phyloP scores from a whole-genome alignment of 1,140 invertebrate species.

The Tetramorium parvispinum region DNA sequence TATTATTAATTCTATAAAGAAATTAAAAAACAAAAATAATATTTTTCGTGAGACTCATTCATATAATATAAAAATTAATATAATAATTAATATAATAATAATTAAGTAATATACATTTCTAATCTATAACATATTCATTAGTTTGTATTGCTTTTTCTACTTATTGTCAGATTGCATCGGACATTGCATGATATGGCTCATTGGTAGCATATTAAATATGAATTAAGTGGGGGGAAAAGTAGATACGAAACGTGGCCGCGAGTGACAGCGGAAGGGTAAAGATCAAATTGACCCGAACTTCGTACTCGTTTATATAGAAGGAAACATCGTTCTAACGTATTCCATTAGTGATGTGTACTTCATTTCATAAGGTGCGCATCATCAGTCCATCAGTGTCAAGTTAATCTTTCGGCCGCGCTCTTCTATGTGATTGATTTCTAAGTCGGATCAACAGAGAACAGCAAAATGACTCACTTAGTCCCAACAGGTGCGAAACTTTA shows the following conservation, averaged over 20 bases:
- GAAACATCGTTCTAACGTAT: neutral
- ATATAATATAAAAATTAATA: neutral
- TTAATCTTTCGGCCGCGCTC: neutral
- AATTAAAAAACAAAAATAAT: neutral
- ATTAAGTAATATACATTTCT: too few species aligned
- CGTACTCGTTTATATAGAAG: neutral
- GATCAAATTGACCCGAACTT: neutral
- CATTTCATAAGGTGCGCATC: neutral
- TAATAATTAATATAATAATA: too few species aligned
- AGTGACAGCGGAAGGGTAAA: neutral
- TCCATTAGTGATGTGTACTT: neutral
- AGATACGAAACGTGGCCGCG: neutral
- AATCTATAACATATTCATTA: neutral
- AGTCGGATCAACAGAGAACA: neutral
- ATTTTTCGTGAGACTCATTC: neutral
- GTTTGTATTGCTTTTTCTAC: neutral
- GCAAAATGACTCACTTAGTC: neutral
- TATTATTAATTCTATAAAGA: neutral
- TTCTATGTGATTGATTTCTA: neutral
- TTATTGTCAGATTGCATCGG: neutral
- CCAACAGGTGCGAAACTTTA: slow-evolving; percentile 8
- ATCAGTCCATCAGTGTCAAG: neutral
- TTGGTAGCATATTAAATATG: neutral
- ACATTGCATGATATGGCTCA: neutral
- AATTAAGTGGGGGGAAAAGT: neutral